Percentiles rank a stretch among this genome's conserved stretches.
phyloP scores from a whole-genome alignment of 2,113 vertebrate genomes.

The Urocynchramus pylzowi region DNA sequence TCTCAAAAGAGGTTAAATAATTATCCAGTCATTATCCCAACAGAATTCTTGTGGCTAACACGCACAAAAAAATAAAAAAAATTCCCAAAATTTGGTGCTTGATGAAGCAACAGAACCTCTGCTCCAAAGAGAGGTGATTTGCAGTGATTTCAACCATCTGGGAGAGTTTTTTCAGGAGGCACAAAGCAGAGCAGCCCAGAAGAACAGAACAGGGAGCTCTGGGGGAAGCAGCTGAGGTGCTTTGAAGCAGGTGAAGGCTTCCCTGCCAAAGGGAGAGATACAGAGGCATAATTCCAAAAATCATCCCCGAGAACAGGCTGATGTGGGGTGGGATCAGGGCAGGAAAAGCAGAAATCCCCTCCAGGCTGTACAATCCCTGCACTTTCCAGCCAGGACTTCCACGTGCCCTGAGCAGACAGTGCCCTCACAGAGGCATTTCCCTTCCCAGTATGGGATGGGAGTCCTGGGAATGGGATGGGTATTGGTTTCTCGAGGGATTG shows the following conservation, averaged over 20 bases:
- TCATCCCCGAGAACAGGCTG: background rate
- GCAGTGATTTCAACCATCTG: background rate
- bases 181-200: background rate
- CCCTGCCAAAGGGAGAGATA: background rate
- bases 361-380: background rate
- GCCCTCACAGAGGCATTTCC: background rate
- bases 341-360: background rate
- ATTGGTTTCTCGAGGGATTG: too few species aligned
- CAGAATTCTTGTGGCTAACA: background rate
- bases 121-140: background rate
- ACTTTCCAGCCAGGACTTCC: background rate
- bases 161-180: background rate
- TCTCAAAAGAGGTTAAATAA: background rate
- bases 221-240: background rate
- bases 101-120: background rate
- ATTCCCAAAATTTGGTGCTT: background rate
- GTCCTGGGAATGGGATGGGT: background rate
- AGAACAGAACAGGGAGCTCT: background rate
- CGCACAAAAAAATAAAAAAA: background rate
- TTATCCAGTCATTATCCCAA: background rate
- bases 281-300: background rate
- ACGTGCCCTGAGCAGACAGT: background rate
- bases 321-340: background rate
- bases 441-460: background rate
- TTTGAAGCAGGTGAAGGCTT: background rate